Percentiles rank a stretch among this genome's conserved stretches.
Evolutionary conservation across 1,140 invertebrate genomes (phyloP).

Genomic region (Gryon sp.): DNA sequence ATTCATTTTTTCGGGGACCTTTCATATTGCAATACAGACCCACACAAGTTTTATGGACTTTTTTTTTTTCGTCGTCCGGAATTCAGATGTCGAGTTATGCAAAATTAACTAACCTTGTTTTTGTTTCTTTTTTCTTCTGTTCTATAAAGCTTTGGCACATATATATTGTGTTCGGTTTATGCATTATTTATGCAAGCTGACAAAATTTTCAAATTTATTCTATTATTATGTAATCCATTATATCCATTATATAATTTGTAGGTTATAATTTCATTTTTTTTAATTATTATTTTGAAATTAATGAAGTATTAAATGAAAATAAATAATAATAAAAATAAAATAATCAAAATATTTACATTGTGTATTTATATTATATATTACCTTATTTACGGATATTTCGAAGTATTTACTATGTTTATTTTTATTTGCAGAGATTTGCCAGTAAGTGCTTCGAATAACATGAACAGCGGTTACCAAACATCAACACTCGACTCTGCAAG

Average conservation of each 20-base stretch:
- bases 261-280: background rate
- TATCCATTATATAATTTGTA: too few relatives aligned
- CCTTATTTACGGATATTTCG: too few relatives aligned
- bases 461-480: constrained; percentile 68
- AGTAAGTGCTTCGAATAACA: constrained; percentile 19
- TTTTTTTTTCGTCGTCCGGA: constrained; percentile 11
- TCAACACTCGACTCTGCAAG: constrained; percentile 72
- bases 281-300: background rate
- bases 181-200: background rate
- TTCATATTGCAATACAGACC: constrained; percentile 15
- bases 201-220: too few relatives aligned
- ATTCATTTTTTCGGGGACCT: constrained; percentile 15
- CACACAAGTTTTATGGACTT: constrained; percentile 19
- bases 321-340: background rate
- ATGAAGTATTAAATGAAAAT: background rate
- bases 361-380: too few relatives aligned
- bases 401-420: too few relatives aligned
- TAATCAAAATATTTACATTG: too few relatives aligned
- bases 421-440: constrained; percentile 47
- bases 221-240: too few relatives aligned
- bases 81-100: constrained; percentile 36
- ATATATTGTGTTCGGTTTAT: background rate
- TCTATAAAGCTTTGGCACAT: too few relatives aligned
- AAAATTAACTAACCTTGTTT: constrained; percentile 23
- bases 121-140: background rate